Evolutionary conservation across 2,113 vertebrate genomes (phyloP), one percentile per base, ranked within the genome.

Genomic region (Excalfactoria chinensis): DNA sequence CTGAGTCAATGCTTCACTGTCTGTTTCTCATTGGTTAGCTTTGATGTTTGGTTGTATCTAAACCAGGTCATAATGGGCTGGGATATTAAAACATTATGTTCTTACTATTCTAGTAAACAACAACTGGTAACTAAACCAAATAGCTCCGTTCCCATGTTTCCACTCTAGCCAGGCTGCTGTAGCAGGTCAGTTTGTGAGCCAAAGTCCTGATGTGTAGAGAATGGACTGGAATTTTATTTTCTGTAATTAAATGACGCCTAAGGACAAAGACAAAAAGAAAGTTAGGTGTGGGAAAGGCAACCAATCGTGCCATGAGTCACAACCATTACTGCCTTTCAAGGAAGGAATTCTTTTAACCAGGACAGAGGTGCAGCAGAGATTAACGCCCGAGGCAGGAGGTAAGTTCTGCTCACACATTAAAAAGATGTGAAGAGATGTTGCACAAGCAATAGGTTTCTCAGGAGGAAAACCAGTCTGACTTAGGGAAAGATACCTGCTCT

Each of bases 1-100:
- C 75, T 69, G 69, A 90, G 88, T 78, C 64, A 87, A 43, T n/a
- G 44, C 82, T 41, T n/a, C 11, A 49, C 59, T 93, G 88, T 93
- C 95, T 97, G 95, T 95, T 92, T 97, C 90, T 96, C 93, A 95
- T 89, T 87, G 77, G 43, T 71, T 88, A 87, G 43, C 88, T 96
- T 96, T 92, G 89, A 93, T 93, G 92, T 82, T 95, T 94, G 90
- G 86, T 73, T 94, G 41, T 88, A 94, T 96, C 90, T 94, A 92
- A 96, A 68, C n/a, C 89, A 83, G 93, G 89, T 94, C 91, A 90
- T 91, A 95, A 89, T 89, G 89, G 88, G 18, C 32, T 75, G 58
- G 84, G 63, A 92, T 82, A 94, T 96, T 82, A 83, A 95, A 96
- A 96, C 79, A 94, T 81, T 46, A 87, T 96, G 81, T 93, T 96